A percentile compares a stretch with the other conserved stretches of the same genome.
Evolutionary conservation across 2,113 vertebrate species (phyloP).

Genomic region (Oncorhynchus clarkii): DNA sequence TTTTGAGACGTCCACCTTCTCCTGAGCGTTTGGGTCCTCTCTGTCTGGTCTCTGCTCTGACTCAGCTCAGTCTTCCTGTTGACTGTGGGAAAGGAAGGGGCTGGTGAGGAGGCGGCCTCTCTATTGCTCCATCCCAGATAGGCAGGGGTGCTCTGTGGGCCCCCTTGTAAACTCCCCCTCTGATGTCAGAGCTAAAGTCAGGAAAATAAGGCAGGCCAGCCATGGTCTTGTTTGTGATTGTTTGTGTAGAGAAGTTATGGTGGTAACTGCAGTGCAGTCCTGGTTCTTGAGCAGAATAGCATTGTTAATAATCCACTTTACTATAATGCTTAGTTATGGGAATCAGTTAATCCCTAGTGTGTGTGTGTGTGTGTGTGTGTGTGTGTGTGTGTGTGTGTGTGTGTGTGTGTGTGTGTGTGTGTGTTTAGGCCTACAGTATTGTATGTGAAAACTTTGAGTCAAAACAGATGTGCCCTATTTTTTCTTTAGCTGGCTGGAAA

Average conservation of each 20-base stretch:
- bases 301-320: too few species aligned
- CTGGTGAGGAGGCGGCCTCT: slow-evolving; percentile 45
- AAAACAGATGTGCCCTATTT: slow-evolving; percentile 44
- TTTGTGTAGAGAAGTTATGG: slow-evolving; percentile 40
- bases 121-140: slow-evolving; percentile 41
- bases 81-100: slow-evolving; percentile 66
- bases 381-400: slow-evolving; percentile 23
- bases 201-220: slow-evolving; percentile 38
- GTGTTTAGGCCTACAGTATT: too few species aligned
- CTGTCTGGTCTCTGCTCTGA: slow-evolving; percentile 7
- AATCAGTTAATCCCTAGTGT: slow-evolving; percentile 3
- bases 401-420: slow-evolving; percentile 13
- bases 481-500: background rate
- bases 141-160: slow-evolving; percentile 39
- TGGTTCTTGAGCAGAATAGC: too few species aligned
- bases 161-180: slow-evolving; percentile 32
- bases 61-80: slow-evolving; percentile 71
- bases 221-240: slow-evolving; percentile 1
- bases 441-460: slow-evolving; percentile 1
- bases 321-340: too few species aligned
- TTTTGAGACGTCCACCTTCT: slow-evolving; percentile 50
- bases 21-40: slow-evolving; percentile 28
- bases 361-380: slow-evolving; percentile 11
- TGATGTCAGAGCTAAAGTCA: slow-evolving; percentile 55
- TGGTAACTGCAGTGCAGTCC: too few species aligned